Evolutionary conservation across 2,888 invertebrate genomes (phyloP), one percentile per base, ranked within the genome.

Genomic region (Apodemia mormo): DNA sequence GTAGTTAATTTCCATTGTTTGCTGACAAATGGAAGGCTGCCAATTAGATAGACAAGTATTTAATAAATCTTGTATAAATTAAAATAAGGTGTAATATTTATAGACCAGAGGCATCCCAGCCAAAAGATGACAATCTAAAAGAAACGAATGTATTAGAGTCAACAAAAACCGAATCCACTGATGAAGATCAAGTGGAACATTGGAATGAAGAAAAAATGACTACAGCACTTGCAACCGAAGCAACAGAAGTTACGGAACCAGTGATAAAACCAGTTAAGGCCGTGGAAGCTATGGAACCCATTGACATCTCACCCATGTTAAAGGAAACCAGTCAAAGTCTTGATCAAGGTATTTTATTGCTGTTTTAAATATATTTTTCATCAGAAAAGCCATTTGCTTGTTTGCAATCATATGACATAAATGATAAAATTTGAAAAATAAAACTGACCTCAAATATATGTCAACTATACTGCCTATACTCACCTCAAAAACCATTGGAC

Each of bases 101-200:
- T 71, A 89, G 88, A 68, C 80, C 81, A 58, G 90, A 90, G 72
- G 75, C 84, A 52, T 85, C 85, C 4, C 81, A 85, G n/a, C 77
- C 83, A 5, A 90, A 87, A 79, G 88, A 86, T 22, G 86, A 85
- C 10, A 76, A 79, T 8, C 73, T 80, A 71, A 82, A 86, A 72
- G 81, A 83, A 61, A 33, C 3, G 6, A 33, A 33, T 3, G 14
- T 61, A 61, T 61, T 65, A 52, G 87, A 86, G 68, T 71, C 75
- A 2, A 74, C 77, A 12, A 85, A 85, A 70, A 72, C 79, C 22
- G 77, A 77, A 30, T 72, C 73, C 5, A 71, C 70, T 1, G 76
- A 73, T 29, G 77, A 77, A 22, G 80, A 79, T 64, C 76, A 78
- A 68, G 70, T 75, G 2, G 79, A 78, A 12, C 70, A 74, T 29